A percentile compares a stretch with the other conserved stretches of the same genome.
Evolutionary conservation across 2,113 vertebrate species (phyloP).

Genomic region (Mastomys natalensis): DNA sequence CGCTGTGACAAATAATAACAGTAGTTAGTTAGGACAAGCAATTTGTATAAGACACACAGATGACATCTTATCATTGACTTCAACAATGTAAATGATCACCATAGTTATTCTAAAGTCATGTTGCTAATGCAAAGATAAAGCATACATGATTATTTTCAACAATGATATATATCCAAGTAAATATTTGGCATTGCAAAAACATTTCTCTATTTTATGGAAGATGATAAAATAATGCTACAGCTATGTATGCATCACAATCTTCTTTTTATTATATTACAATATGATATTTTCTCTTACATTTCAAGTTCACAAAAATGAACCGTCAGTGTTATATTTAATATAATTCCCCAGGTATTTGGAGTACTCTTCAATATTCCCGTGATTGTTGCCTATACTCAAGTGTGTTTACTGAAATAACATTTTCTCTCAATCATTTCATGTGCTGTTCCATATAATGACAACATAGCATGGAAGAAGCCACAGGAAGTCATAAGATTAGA

Average conservation of each 20-base stretch:
- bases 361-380: fast-evolving
- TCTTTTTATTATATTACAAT: background rate
- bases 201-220: background rate
- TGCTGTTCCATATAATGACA: fast-evolving
- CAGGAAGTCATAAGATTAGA: background rate
- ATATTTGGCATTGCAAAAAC: background rate
- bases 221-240: background rate
- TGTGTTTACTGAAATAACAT: background rate
- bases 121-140: background rate
- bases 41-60: background rate
- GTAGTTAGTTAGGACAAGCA: background rate
- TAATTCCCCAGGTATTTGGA: background rate
- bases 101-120: background rate
- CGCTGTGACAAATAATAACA: background rate
- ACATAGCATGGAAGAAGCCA: background rate
- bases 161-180: background rate
- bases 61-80: background rate
- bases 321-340: background rate
- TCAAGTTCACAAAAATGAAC: background rate
- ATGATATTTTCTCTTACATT: background rate
- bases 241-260: background rate
- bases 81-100: background rate
- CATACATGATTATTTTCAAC: background rate
- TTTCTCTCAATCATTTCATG: background rate
- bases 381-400: background rate